These are phyloP conservation scores for Abramis brama DNA, from an alignment of 2,113 vertebrate species.

Conservation along the genomic window DNA sequence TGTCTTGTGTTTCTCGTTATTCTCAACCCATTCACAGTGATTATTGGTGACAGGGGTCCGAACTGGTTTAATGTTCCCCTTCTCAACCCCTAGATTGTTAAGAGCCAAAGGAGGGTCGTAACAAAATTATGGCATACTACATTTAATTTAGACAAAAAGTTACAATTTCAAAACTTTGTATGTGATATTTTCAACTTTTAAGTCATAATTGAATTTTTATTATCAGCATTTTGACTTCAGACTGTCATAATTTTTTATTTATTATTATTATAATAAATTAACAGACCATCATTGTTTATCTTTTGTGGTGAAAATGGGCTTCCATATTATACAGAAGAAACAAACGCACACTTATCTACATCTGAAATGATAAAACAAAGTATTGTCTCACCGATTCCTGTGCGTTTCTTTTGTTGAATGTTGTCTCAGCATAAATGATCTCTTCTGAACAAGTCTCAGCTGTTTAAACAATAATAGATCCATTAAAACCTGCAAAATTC, in stretches of 20 bases:
- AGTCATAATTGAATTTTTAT: neutral
- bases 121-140: too few species aligned
- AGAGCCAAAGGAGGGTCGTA: too few species aligned
- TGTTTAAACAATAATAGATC: neutral
- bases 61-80: too few species aligned
- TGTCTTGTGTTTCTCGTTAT: too few species aligned
- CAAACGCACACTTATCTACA: neutral
- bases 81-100: too few species aligned
- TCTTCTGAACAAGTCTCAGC: neutral
- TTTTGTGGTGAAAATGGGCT: neutral
- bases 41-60: too few species aligned
- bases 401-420: neutral
- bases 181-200: too few species aligned
- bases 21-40: too few species aligned
- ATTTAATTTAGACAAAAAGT: too few species aligned
- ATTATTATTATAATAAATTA: neutral
- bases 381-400: neutral
- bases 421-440: neutral
- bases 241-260: too few species aligned
- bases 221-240: neutral
- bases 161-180: too few species aligned
- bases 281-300: neutral
- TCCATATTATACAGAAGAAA: neutral
- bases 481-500: too few species aligned
- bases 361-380: neutral